phyloP scores from a whole-genome alignment of 1,140 invertebrate species.

The Aleiodes sp. region DNA sequence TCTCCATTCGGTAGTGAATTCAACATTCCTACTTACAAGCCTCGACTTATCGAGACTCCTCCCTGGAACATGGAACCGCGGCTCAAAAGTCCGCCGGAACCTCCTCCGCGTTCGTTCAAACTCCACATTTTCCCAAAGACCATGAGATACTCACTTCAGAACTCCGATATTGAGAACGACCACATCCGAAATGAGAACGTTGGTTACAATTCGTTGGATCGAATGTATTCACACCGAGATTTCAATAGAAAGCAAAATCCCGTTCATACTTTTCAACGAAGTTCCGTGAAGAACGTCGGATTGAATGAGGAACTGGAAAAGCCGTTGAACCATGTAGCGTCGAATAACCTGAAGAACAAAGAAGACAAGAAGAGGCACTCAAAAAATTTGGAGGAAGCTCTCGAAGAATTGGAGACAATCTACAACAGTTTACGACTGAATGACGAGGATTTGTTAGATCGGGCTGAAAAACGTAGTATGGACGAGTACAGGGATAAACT shows the following conservation, averaged over 20 bases:
- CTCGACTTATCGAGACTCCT: too few species aligned
- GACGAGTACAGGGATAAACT: conserved; percentile 50
- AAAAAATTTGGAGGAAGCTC: conserved; percentile 84
- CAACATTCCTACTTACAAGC: background rate
- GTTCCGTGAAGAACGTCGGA: too few species aligned
- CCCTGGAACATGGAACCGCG: too few species aligned
- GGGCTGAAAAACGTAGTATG: conserved; percentile 79
- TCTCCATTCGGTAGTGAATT: background rate
- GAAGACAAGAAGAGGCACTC: conserved; percentile 65
- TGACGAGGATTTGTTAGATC: conserved; percentile 83
- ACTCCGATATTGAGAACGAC: background rate
- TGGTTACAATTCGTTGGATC: conserved; percentile 32
- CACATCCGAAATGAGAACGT: conserved; percentile 10
- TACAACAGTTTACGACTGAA: conserved; percentile 84
- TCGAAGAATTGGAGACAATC: conserved; percentile 88
- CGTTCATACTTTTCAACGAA: too few species aligned
- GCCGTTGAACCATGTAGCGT: conserved; percentile 2
- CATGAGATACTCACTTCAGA: conserved; percentile 33
- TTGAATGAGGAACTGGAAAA: background rate
- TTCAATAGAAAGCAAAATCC: conserved; percentile 25
- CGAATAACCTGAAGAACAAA: background rate
- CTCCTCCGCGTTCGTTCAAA: conserved; percentile 7
- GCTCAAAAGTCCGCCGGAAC: background rate
- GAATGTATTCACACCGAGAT: background rate
- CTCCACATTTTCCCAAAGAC: background rate